These are phyloP conservation scores for Hoplias malabaricus DNA, from an alignment of 2,113 vertebrate species.

Conservation along the genomic window DNA sequence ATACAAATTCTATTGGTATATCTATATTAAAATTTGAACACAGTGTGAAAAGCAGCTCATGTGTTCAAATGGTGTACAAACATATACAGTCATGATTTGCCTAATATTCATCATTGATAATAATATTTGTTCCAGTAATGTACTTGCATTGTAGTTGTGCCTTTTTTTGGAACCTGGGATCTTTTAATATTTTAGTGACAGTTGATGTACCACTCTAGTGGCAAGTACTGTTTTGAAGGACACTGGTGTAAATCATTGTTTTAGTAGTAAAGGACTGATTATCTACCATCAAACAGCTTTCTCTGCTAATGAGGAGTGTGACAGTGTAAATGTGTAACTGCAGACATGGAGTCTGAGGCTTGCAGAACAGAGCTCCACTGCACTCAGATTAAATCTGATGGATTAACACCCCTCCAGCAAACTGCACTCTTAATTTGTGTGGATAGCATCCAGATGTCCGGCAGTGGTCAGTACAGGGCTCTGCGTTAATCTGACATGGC, in stretches of 20 bases:
- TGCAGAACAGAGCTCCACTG: neutral
- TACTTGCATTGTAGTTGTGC: neutral
- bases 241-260: neutral
- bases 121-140: too few relatives aligned
- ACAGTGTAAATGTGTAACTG: slow-evolving; percentile 20
- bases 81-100: neutral
- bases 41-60: neutral
- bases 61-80: neutral
- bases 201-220: neutral
- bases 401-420: slow-evolving; percentile 39
- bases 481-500: slow-evolving; percentile 42
- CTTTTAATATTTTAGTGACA: too few relatives aligned
- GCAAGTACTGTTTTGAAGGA: neutral
- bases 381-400: slow-evolving; percentile 42
- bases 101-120: too few relatives aligned
- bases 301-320: slow-evolving; percentile 3
- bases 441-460: slow-evolving; percentile 55
- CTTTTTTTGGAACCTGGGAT: neutral
- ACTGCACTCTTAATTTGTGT: slow-evolving; percentile 42
- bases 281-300: neutral
- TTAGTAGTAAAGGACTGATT: neutral
- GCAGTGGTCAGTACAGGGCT: slow-evolving; percentile 42
- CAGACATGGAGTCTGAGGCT: slow-evolving; percentile 1
- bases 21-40: too few relatives aligned
- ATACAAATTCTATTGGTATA: too few relatives aligned